These are phyloP conservation scores for Macrotus californicus DNA, from an alignment of 2,113 vertebrate genomes.

Conservation along the genomic window DNA sequence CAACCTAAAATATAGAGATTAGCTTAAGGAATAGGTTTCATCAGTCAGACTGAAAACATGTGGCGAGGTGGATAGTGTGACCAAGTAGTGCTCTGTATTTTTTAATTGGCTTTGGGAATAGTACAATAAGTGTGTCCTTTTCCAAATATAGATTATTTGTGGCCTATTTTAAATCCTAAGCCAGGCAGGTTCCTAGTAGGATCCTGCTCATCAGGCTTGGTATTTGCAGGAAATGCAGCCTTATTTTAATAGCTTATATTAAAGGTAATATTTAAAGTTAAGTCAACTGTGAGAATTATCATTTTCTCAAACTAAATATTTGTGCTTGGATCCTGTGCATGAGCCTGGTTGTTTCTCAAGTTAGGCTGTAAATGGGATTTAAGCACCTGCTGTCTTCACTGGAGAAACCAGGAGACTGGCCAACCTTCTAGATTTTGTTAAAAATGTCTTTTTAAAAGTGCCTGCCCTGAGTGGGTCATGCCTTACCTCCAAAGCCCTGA, in stretches of 20 bases:
- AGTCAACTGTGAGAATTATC: neutral
- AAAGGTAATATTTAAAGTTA: conserved; percentile 1
- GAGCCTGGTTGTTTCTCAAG: neutral
- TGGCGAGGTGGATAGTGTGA: neutral
- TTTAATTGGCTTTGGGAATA: conserved; percentile 12
- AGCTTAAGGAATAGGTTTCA: neutral
- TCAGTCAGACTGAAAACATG: neutral
- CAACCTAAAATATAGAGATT: neutral
- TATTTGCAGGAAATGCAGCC: neutral
- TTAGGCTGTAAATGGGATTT: neutral
- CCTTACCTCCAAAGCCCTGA: neutral
- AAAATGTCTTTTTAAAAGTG: neutral
- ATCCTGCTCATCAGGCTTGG: neutral
- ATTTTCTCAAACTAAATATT: neutral
- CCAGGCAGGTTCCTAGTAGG: neutral
- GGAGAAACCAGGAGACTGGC: neutral
- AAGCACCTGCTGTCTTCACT: neutral
- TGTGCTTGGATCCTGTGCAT: neutral
- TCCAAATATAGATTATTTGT: neutral
- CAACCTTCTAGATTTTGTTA: neutral
- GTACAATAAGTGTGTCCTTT: neutral
- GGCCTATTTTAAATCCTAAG: neutral
- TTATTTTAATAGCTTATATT: conserved; percentile 25
- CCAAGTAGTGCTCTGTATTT: neutral
- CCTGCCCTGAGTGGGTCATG: neutral